Conservation (phyloP, 2,797 vertebrate genomes). For the Aselliscus stoliczkanus region DNA sequence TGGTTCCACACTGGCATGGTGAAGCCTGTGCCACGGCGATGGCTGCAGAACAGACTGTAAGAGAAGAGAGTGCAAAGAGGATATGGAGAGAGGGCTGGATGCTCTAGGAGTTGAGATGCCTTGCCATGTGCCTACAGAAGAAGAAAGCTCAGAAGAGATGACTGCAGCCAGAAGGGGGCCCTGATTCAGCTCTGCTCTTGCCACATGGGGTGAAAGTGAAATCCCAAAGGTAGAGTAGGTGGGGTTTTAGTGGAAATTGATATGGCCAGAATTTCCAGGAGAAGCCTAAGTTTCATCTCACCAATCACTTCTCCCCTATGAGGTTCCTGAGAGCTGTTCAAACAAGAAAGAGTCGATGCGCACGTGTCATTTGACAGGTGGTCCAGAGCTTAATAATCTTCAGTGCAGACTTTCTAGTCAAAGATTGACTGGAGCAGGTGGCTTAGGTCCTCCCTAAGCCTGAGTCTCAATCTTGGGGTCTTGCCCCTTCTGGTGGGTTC, state of each 20-base stretch:
- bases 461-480: background rate
- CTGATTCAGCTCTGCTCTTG: background rate
- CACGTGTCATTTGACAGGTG: background rate
- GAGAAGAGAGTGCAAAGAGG: background rate
- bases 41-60: background rate
- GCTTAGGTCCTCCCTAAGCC: background rate
- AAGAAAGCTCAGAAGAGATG: background rate
- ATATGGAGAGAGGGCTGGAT: rapidly evolving
- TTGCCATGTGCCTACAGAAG: background rate
- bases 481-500: background rate
- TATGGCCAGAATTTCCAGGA: background rate
- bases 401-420: background rate
- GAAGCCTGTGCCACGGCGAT: background rate
- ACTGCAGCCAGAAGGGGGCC: background rate
- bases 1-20: background rate
- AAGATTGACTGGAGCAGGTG: background rate
- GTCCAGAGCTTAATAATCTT: background rate
- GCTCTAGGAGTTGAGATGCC: background rate
- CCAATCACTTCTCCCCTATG: background rate
- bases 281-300: background rate
- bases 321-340: background rate
- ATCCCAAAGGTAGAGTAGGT: background rate
- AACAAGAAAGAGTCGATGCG: background rate
- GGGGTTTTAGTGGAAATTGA: background rate
- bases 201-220: background rate